Evolutionary conservation across 2,888 invertebrate genomes (phyloP).

Genomic region (Synergus gifuensis): DNA sequence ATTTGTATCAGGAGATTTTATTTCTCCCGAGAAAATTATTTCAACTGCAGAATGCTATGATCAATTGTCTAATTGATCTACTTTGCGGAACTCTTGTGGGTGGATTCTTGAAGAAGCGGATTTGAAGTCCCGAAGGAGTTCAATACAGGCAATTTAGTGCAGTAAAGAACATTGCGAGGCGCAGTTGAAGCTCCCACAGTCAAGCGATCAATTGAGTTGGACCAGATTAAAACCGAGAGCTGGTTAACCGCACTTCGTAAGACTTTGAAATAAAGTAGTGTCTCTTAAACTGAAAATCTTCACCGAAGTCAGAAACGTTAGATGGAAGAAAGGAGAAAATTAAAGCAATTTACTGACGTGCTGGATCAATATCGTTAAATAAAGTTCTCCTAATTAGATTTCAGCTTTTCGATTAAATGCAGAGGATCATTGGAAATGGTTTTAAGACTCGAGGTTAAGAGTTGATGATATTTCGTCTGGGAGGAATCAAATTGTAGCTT

Average conservation of each 20-base stretch:
- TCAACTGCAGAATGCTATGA: slow-evolving; percentile 31
- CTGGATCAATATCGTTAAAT: not conserved
- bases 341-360: not conserved
- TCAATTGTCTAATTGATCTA: slow-evolving; percentile 35
- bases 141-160: slow-evolving; percentile 29
- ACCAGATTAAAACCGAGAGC: slow-evolving; percentile 28
- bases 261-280: slow-evolving; percentile 15
- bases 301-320: not conserved
- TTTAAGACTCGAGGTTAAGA: not conserved
- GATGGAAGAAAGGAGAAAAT: not conserved
- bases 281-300: slow-evolving; percentile 19
- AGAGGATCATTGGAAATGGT: not conserved
- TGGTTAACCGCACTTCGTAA: slow-evolving; percentile 34
- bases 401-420: not conserved
- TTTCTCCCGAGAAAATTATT: slow-evolving; percentile 11
- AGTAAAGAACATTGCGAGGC: slow-evolving; percentile 41
- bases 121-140: slow-evolving; percentile 34
- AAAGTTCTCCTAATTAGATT: not conserved
- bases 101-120: slow-evolving; percentile 24
- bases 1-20: not conserved
- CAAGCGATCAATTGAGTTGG: slow-evolving; percentile 37
- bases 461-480: not conserved
- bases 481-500: no score
- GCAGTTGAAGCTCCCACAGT: slow-evolving; percentile 16
- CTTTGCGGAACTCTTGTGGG: slow-evolving; percentile 24